These are phyloP conservation scores for Allacma fusca DNA, from an alignment of 2,888 invertebrate species.

Conservation along the genomic window DNA sequence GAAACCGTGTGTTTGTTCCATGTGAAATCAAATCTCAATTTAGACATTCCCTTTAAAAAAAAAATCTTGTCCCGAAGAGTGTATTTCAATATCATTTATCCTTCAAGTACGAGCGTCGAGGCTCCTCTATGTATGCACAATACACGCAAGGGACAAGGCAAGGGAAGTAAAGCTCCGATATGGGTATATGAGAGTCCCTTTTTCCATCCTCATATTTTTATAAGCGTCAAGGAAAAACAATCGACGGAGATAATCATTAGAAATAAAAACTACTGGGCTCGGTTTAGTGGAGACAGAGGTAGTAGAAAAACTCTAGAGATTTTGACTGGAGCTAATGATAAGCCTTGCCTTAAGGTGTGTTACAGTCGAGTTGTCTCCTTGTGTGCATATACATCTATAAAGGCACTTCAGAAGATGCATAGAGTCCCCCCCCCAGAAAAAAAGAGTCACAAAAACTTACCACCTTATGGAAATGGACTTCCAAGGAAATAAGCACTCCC, in stretches of 20 bases:
- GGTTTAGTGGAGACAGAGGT: not conserved
- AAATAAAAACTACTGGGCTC: not conserved
- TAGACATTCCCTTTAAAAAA: not conserved
- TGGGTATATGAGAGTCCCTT: not conserved
- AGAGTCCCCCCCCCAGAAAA: not conserved
- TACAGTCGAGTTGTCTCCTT: not conserved
- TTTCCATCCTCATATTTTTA: too few relatives aligned
- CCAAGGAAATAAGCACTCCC: not conserved
- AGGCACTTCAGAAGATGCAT: not conserved
- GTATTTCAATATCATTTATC: too few relatives aligned
- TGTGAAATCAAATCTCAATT: constrained; percentile 5
- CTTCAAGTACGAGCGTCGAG: too few relatives aligned
- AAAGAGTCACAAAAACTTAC: too few relatives aligned
- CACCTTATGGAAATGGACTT: too few relatives aligned
- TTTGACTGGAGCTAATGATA: constrained; percentile 18
- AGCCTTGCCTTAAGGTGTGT: constrained; percentile 14
- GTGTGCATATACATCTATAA: not conserved
- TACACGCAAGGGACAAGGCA: too few relatives aligned
- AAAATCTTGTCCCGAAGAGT: not conserved
- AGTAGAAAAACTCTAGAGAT: not conserved
- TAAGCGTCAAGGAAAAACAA: constrained; percentile 10
- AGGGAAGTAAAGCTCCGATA: not conserved
- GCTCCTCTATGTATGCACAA: too few relatives aligned
- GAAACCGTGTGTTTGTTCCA: constrained; percentile 31
- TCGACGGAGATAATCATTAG: not conserved